Base-by-base conservation (phyloP, 2,113 vertebrate genomes). In the Bombycilla garrulus region DNA sequence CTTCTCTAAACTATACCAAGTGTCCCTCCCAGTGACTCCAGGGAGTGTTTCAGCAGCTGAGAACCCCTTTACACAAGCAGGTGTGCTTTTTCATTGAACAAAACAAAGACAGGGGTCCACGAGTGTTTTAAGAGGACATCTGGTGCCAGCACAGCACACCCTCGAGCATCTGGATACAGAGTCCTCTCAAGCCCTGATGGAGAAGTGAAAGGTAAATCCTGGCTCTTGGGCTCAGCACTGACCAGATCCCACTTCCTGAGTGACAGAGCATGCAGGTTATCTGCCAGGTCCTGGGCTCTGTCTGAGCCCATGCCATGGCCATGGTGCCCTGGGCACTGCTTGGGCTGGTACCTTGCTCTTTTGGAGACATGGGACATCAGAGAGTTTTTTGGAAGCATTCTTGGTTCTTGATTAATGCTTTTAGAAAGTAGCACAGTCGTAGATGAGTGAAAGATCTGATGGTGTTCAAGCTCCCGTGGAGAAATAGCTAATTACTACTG, bases 291-390 rank as follows among this genome's bases (percentile, higher is more conserved):
- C 0, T 9, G 23, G 21, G n/a, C 38, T 50, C 74, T 84, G 44
- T 25, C 47, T 1, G 1, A n/a, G 38, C 13, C 29, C 3, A 3
- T 44, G 40, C 25, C 13, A 1, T 16, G 60, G 28, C 45, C 65
- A 0, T 77, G 0, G 0, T 0, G 1, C 25, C 23, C 36, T 11
- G 47, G 67, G 28, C n/a, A 58, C 50, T 0, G 0, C 54, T 58
- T 38, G 16, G 6, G 11, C 28, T 4, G 1, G 1, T 48, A 66
- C 35, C 54, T 24, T 28, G 6, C 6, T 66, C 78, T 60, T 90
- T 25, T 3, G 7, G 31, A 53, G 29, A 36, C 5, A 1, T 11
- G n/a, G 29, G 33, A 64, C 57, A n/a, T 20, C 13, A 71, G 57
- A 36, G n/a, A 38, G 62, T 21, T 33, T 33, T 61, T 18, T 69